phyloP scores from a whole-genome alignment of 2,797 vertebrate species.

The Coregonus suidteri region DNA sequence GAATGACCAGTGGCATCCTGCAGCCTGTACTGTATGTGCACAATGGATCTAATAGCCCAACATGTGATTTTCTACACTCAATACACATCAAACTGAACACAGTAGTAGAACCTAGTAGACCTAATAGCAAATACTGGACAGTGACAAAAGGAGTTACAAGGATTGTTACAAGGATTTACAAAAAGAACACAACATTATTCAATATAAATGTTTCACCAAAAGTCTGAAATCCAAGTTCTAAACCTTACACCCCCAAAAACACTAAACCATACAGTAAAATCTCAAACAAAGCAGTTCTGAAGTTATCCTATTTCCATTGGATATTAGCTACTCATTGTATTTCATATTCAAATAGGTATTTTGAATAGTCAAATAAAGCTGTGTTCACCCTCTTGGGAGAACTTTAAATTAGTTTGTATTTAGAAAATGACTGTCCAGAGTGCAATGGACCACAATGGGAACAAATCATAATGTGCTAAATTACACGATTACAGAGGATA shows the following conservation, averaged over 20 bases:
- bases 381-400: constrained; percentile 48
- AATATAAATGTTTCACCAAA: neutral
- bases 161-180: neutral
- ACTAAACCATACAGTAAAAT: neutral
- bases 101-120: neutral
- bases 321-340: constrained; percentile 46
- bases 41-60: neutral
- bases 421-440: constrained; percentile 55
- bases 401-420: constrained; percentile 56
- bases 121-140: neutral
- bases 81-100: neutral
- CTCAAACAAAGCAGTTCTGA: constrained; percentile 32
- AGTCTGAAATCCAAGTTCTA: neutral
- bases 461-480: constrained; percentile 51
- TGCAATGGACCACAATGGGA: constrained; percentile 65
- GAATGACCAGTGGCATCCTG: neutral
- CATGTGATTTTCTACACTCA: neutral
- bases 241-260: neutral
- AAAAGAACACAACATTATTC: neutral
- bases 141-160: neutral
- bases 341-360: constrained; percentile 61
- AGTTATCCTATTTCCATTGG: constrained; percentile 56
- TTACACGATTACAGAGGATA: constrained; percentile 62
- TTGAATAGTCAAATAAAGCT: constrained; percentile 70
- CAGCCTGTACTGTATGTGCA: neutral